Base-by-base conservation (phyloP, 1,140 invertebrate genomes). In the Sitobion miscanthi region DNA sequence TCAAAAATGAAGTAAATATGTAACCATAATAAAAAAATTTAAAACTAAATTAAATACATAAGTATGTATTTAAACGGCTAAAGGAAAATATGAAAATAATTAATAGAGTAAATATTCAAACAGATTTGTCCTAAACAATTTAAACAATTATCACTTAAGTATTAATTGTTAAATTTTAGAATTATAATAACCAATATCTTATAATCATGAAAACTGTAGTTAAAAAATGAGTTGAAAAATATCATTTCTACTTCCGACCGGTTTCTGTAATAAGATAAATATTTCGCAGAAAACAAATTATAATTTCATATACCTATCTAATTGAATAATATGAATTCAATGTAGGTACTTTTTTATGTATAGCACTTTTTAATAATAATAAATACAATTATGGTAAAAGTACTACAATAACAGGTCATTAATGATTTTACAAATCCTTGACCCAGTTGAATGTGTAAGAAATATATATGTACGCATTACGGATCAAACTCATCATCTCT, bases 371-470 rank as follows among this genome's bases (percentile, higher is more conserved):
- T 49, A 82, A 91, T 49, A 77, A 91, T 91, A 91, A 49, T 49
- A 91, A 91, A 49, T 77, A 83, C n/a, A 91, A 91, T 91, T 82
- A 52, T 42, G 45, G 69, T 91, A 91, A 91, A 47, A 91, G 90
- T 91, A 49, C 45, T 35, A 52, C 87, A 25, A 54, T 35, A 54
- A 89, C 87, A 38, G 47, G 35, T 54, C 87, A 89, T 89, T 89
- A 89, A 89, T 54, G 87, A 89, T 91, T 91, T 82, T 91, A 82
- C 14, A 93, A 85, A 93, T 85, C 91, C 91, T 93, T 93, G 91
- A 93, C 91, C 91, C 47, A 93, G 77, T 57, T 93, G 91, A 49
- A 93, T 17, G 91, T 52, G 54, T 62, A 90, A 49, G n/a, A 54
- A n/a, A 93, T 85, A 49, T 91, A 38, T 35, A 38, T 77, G 42